Conservation (phyloP, 2,888 invertebrate species). For the Aleiodes leptofemur region DNA sequence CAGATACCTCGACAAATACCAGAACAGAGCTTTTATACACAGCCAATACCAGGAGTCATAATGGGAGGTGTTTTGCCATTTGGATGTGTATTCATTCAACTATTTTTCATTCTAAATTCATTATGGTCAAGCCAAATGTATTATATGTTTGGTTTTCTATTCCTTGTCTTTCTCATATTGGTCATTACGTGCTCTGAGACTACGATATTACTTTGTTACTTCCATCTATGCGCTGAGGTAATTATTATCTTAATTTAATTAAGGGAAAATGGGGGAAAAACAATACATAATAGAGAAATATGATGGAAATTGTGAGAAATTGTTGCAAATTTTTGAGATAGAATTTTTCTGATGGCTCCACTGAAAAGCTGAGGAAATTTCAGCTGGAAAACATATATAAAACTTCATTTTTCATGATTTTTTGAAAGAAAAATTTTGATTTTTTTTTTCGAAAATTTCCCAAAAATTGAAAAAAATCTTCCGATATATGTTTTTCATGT, state of each 20-base stretch:
- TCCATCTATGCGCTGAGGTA: slow-evolving; percentile 99
- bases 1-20: slow-evolving; percentile 95
- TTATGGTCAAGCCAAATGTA: slow-evolving; percentile 98
- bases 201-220: slow-evolving; percentile 98
- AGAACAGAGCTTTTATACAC: slow-evolving; percentile 98
- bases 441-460: too few relatives aligned
- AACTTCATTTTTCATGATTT: too few relatives aligned
- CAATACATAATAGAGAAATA: too few relatives aligned
- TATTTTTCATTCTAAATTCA: slow-evolving; percentile 99
- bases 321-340: background rate
- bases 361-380: too few relatives aligned
- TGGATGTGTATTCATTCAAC: slow-evolving; percentile 98
- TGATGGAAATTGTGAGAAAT: background rate
- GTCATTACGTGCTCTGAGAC: slow-evolving; percentile 99
- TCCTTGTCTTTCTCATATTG: slow-evolving; percentile 97
- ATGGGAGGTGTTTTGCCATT: slow-evolving; percentile 99
- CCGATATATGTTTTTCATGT: too few relatives aligned
- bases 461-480: too few relatives aligned
- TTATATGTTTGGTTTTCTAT: slow-evolving; percentile 99
- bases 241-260: slow-evolving; percentile 24
- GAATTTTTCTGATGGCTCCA: too few relatives aligned
- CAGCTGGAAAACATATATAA: too few relatives aligned
- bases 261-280: too few relatives aligned
- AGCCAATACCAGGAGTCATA: slow-evolving; percentile 94
- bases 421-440: too few relatives aligned